Conservation (phyloP, 2,888 invertebrate genomes). For the Ennomos erosarius region DNA sequence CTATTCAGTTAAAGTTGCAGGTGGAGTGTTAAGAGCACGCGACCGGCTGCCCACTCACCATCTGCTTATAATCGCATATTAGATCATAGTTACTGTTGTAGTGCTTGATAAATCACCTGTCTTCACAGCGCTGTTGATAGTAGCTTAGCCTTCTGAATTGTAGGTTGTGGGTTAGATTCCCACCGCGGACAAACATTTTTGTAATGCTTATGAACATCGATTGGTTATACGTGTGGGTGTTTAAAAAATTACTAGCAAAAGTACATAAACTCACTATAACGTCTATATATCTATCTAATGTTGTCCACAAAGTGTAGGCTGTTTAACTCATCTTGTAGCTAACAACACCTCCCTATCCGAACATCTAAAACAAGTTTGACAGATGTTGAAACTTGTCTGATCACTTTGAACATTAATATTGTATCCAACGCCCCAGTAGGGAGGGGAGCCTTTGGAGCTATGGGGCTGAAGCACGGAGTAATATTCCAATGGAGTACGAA, state of each 20-base stretch:
- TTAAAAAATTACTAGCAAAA: no score
- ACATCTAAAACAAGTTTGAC: slow-evolving; percentile 15
- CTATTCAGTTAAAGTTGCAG: slow-evolving; percentile 11
- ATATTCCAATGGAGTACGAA: no score
- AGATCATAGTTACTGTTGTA: no score
- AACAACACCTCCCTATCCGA: slow-evolving; percentile 5
- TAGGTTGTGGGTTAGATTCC: no score
- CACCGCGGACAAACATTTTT: no score
- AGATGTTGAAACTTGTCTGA: slow-evolving; percentile 26
- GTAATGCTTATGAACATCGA: no score
- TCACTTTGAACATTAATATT: slow-evolving; percentile 35
- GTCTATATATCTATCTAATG: no score
- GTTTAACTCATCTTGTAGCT: slow-evolving; percentile 9
- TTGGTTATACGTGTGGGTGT: no score
- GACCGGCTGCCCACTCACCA: slow-evolving; percentile 6
- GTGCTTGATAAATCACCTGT: no score
- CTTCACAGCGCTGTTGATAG: no score
- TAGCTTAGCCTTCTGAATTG: no score
- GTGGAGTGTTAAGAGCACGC: slow-evolving; percentile 8
- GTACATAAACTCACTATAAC: no score
- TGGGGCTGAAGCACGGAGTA: slow-evolving; percentile 8
- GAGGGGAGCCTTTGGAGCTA: slow-evolving; percentile 44
- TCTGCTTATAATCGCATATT: slow-evolving; percentile 8
- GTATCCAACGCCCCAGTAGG: slow-evolving; percentile 56
- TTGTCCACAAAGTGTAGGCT: slow-evolving; percentile 1